Evolutionary conservation across 2,797 vertebrate species (phyloP).

Genomic region (Euphonia xanthogaster): DNA sequence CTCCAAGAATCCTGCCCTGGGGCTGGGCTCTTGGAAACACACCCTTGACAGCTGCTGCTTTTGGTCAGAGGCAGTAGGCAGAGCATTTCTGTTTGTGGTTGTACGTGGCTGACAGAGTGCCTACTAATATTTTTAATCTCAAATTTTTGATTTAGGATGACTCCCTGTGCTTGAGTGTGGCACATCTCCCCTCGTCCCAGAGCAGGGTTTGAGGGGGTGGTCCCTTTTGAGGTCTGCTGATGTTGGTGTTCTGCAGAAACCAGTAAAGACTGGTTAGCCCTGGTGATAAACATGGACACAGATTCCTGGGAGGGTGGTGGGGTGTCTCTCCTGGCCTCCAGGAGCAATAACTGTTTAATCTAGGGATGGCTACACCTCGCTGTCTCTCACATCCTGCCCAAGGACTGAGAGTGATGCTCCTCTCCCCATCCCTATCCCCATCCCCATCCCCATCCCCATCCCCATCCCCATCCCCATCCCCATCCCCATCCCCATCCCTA

Average conservation of each 20-base stretch:
- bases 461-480: too few relatives aligned
- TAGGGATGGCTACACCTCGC: fast-evolving
- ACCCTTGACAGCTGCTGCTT: not conserved
- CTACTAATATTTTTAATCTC: not conserved
- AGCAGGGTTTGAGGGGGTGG: not conserved
- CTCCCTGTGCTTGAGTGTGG: not conserved
- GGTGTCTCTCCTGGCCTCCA: not conserved
- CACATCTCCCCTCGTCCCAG: not conserved
- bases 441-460: too few relatives aligned
- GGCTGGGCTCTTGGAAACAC: not conserved
- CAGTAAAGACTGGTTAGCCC: not conserved
- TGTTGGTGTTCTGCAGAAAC: not conserved
- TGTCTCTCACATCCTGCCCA: not conserved
- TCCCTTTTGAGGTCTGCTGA: not conserved
- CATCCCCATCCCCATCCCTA: too few relatives aligned
- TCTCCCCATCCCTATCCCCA: not conserved
- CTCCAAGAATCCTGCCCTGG: not conserved
- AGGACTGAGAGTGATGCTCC: not conserved
- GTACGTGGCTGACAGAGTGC: fast-evolving
- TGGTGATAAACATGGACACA: not conserved
- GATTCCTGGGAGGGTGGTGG: not conserved
- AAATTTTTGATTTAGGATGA: not conserved
- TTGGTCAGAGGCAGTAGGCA: fast-evolving
- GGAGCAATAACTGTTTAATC: not conserved
- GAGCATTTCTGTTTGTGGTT: not conserved